A percentile compares a stretch with the other conserved stretches of the same genome.
Conservation (phyloP, 2,888 invertebrate species). For the Hydriomena furcata region DNA sequence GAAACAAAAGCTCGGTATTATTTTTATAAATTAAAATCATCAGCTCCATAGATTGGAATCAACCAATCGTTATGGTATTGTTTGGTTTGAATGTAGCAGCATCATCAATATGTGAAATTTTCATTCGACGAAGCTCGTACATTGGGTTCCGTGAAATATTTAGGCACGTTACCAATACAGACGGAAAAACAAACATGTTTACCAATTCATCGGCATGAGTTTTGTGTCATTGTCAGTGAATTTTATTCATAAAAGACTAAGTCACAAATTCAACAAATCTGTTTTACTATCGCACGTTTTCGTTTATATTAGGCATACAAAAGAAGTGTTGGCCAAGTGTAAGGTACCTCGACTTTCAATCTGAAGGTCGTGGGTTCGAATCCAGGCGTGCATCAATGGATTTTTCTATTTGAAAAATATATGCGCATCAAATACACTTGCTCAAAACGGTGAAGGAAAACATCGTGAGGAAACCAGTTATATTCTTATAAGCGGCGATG, state of each 20-base stretch:
- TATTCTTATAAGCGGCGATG: too few relatives aligned
- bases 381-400: too few relatives aligned
- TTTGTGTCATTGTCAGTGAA: conserved; percentile 6
- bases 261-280: conserved; percentile 11
- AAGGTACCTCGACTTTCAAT: too few relatives aligned
- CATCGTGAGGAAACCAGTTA: too few relatives aligned
- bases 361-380: too few relatives aligned
- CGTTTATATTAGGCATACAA: too few relatives aligned
- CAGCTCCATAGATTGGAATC: conserved; percentile 62
- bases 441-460: too few relatives aligned
- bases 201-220: conserved; percentile 49
- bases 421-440: too few relatives aligned
- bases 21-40: conserved; percentile 46
- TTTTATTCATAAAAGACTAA: conserved; percentile 16
- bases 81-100: conserved; percentile 69
- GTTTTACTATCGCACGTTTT: too few relatives aligned
- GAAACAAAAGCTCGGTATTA: conserved; percentile 18
- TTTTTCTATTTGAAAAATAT: too few relatives aligned
- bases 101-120: conserved; percentile 77
- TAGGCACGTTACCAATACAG: conserved; percentile 54
- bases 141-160: conserved; percentile 62
- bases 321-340: too few relatives aligned
- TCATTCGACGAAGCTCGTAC: conserved; percentile 59
- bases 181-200: conserved; percentile 61
- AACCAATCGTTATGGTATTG: conserved; percentile 64